Evolutionary conservation across 2,797 vertebrate genomes (phyloP).

Genomic region (Phaenicophaeus curvirostris): DNA sequence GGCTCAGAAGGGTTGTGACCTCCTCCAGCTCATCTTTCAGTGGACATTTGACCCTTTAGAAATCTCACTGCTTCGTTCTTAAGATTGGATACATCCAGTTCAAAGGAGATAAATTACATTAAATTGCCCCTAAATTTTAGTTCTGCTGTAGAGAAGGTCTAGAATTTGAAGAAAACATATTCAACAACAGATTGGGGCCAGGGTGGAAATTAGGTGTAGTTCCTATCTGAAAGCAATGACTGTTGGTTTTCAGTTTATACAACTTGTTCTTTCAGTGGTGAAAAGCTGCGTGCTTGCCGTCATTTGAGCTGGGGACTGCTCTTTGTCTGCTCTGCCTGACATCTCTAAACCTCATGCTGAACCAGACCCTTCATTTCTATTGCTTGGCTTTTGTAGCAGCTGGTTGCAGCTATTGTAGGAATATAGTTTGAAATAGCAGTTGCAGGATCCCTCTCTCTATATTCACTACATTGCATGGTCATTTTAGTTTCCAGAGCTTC

Average conservation of each 20-base stretch:
- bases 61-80: not conserved
- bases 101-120: not conserved
- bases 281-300: rapidly evolving
- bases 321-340: not conserved
- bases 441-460: not conserved
- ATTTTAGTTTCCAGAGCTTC: not conserved
- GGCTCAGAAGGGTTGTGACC: not conserved
- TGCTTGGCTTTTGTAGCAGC: not conserved
- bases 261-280: not conserved
- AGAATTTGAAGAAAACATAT: not conserved
- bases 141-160: not conserved
- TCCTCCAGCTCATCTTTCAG: not conserved
- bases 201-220: not conserved
- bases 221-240: not conserved
- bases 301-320: not conserved
- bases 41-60: not conserved
- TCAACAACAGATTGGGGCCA: not conserved
- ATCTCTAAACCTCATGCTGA: not conserved
- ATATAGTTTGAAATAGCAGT: not conserved
- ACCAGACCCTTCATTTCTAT: not conserved
- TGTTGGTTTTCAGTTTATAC: not conserved
- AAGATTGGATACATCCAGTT: not conserved
- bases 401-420: not conserved
- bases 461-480: not conserved
- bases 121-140: not conserved